Conservation (phyloP, 1,140 invertebrate genomes). For the Drosophila ogumai region DNA sequence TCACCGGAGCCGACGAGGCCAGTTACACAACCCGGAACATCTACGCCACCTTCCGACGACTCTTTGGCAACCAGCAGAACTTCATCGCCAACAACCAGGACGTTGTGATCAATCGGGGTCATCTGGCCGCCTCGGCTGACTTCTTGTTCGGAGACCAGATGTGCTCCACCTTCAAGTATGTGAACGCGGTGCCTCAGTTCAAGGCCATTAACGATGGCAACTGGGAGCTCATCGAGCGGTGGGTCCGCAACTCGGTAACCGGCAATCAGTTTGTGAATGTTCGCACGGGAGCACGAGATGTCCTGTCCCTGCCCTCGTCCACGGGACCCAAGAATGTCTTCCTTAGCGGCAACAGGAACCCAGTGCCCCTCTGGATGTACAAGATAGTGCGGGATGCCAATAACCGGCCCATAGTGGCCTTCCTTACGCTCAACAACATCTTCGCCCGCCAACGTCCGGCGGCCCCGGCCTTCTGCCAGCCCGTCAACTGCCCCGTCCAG, state of each 20-base stretch:
- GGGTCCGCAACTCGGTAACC: constrained; percentile 25
- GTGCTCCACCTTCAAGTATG: constrained; percentile 82
- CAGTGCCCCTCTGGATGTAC: constrained; percentile 54
- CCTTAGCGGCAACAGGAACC: constrained; percentile 37
- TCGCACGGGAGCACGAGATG: constrained; percentile 24
- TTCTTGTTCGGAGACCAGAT: constrained; percentile 47
- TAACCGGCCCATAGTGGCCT: constrained; percentile 8
- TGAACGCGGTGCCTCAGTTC: constrained; percentile 85
- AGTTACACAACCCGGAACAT: constrained; percentile 30
- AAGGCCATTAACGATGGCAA: constrained; percentile 85
- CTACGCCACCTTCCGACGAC: constrained; percentile 15
- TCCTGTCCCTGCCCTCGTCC: constrained; percentile 8
- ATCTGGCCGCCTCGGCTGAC: constrained; percentile 56
- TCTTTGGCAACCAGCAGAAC: constrained; percentile 33
- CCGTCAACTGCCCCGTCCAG: constrained; percentile 24
- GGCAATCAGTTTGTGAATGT: constrained; percentile 19
- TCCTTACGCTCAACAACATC: constrained; percentile 51
- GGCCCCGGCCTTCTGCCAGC: constrained; percentile 22
- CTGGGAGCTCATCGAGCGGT: constrained; percentile 82
- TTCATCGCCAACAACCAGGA: constrained; percentile 36
- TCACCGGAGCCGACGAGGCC: constrained; percentile 22
- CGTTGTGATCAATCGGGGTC: constrained; percentile 45
- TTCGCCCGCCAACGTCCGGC: constrained; percentile 23
- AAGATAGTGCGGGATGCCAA: constrained; percentile 30
- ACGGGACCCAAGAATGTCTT: constrained; percentile 10